Conservation (phyloP, 1,140 invertebrate species). For the Drosophila erecta region DNA sequence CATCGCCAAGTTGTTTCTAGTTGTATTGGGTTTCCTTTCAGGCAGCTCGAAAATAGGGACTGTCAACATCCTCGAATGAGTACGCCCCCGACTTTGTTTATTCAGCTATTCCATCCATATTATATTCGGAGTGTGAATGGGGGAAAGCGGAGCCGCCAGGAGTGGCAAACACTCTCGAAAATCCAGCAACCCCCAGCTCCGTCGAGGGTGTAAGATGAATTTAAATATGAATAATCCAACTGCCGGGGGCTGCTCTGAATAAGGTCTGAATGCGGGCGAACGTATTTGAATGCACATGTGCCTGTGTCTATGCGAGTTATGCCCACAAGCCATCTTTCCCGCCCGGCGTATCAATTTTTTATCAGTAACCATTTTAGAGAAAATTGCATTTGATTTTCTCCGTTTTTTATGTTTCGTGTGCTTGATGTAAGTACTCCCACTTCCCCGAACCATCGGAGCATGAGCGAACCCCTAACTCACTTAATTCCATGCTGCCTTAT, state of each 20-base stretch:
- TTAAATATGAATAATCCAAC: slow-evolving; percentile 77
- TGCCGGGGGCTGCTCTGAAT: slow-evolving; percentile 36
- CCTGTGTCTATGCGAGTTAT: slow-evolving; percentile 15
- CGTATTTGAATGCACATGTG: slow-evolving; percentile 34
- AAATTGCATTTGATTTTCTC: slow-evolving; percentile 76
- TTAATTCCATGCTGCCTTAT: slow-evolving; percentile 35
- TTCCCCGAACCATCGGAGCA: slow-evolving; percentile 3
- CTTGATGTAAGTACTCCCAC: background rate
- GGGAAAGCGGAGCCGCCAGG: background rate
- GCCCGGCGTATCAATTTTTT: slow-evolving; percentile 71
- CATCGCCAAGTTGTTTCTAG: slow-evolving; percentile 34
- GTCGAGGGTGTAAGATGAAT: slow-evolving; percentile 37
- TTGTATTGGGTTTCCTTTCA: slow-evolving; percentile 31
- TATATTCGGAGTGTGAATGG: slow-evolving; percentile 20
- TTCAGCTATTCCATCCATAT: slow-evolving; percentile 49
- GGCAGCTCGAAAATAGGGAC: slow-evolving; percentile 17
- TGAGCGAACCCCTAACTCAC: slow-evolving; percentile 15
- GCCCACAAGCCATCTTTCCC: slow-evolving; percentile 14
- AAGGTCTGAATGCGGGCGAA: slow-evolving; percentile 19
- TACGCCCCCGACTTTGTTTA: slow-evolving; percentile 19
- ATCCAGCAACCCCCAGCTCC: slow-evolving; percentile 8
- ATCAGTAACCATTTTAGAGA: slow-evolving; percentile 77
- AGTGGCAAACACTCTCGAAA: slow-evolving; percentile 23
- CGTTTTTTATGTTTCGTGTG: slow-evolving; percentile 28
- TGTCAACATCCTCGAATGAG: slow-evolving; percentile 22